phyloP scores from a whole-genome alignment of 2,888 invertebrate species.

The Epinotia nisella region DNA sequence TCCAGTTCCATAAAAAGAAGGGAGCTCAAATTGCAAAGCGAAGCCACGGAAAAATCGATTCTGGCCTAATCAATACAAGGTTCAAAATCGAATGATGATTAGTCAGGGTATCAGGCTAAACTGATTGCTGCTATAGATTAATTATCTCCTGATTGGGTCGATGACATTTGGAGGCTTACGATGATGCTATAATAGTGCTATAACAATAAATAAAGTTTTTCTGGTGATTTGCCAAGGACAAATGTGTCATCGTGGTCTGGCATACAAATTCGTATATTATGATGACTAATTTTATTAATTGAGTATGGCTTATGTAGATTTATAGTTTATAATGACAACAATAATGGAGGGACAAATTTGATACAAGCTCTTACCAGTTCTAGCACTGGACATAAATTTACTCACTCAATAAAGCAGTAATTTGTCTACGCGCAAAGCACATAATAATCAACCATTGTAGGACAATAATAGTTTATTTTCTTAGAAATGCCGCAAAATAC shows the following conservation, averaged over 20 bases:
- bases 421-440: background rate
- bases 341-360: background rate
- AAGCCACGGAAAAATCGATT: slow-evolving; percentile 1
- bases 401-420: background rate
- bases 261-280: slow-evolving; percentile 1
- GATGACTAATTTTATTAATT: slow-evolving; percentile 23
- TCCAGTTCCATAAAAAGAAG: slow-evolving; percentile 48
- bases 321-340: background rate
- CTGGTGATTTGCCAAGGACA: slow-evolving; percentile 45
- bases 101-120: slow-evolving; percentile 4
- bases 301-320: background rate
- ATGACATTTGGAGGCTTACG: slow-evolving; percentile 45
- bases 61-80: slow-evolving; percentile 6
- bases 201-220: slow-evolving; percentile 46
- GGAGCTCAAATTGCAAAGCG: background rate
- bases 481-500: too few relatives aligned
- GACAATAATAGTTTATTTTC: too few relatives aligned
- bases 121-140: slow-evolving; percentile 34
- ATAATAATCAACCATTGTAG: background rate
- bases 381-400: too few relatives aligned
- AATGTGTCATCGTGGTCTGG: slow-evolving; percentile 23
- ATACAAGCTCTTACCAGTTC: too few relatives aligned
- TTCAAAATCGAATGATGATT: slow-evolving; percentile 1
- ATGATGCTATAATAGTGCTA: slow-evolving; percentile 21
- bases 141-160: slow-evolving; percentile 47